Percentiles rank a stretch among this genome's conserved stretches.
Conservation (phyloP, 2,113 vertebrate genomes). For the Shinisaurus crocodilurus region DNA sequence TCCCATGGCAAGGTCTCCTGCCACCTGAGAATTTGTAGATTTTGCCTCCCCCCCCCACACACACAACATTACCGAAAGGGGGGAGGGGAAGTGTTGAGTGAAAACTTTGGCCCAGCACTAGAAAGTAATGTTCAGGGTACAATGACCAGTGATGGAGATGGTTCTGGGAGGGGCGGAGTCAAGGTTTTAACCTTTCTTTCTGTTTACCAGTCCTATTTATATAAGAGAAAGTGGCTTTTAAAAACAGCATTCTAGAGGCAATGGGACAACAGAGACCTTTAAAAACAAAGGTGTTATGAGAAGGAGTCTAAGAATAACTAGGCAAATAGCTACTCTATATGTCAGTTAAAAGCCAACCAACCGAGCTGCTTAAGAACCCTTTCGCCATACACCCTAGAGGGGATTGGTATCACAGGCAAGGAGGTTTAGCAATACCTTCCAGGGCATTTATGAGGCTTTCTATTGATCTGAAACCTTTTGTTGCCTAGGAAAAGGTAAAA, state of each 20-base stretch:
- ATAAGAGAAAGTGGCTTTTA: not conserved
- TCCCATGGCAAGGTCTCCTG: not conserved
- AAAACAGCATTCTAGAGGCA: not conserved
- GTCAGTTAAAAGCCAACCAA: conserved; percentile 32
- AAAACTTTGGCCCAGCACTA: not conserved
- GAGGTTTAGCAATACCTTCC: conserved; percentile 57
- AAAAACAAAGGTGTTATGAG: not conserved
- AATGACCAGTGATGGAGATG: not conserved
- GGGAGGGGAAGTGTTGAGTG: too few relatives aligned
- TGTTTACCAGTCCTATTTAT: not conserved
- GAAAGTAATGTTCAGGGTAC: not conserved
- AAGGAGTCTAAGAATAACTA: conserved; percentile 28
- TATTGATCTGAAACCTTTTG: conserved; percentile 67
- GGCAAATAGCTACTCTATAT: conserved; percentile 6
- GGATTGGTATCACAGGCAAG: conserved; percentile 36
- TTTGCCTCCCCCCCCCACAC: not conserved
- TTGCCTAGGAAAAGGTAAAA: conserved; percentile 74
- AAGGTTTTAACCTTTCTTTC: not conserved
- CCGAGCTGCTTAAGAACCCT: conserved; percentile 29
- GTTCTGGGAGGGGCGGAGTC: not conserved
- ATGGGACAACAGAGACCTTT: not conserved
- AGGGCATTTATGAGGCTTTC: conserved; percentile 55
- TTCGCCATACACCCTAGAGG: conserved; percentile 22
- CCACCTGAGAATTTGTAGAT: not conserved
- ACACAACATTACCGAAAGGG: not conserved